These are phyloP conservation scores for Lasiurus borealis DNA, from an alignment of 2,113 vertebrate species.

Conservation along the genomic window DNA sequence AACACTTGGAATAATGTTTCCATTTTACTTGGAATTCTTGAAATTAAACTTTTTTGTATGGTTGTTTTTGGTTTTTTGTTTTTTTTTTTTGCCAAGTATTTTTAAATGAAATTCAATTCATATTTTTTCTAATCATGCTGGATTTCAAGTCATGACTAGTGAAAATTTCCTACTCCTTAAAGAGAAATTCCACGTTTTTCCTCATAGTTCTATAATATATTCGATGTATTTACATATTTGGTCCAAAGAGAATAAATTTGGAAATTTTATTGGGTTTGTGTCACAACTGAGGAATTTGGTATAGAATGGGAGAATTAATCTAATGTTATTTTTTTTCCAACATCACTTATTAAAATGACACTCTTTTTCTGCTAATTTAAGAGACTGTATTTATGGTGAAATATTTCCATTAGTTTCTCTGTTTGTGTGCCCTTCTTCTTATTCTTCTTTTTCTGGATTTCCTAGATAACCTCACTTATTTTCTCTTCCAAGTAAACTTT, in stretches of 20 bases:
- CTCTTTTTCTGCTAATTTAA: not conserved
- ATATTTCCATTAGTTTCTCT: not conserved
- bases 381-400: not conserved
- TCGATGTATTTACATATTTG: not conserved
- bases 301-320: not conserved
- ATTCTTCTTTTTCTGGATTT: not conserved
- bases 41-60: not conserved
- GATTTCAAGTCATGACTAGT: not conserved
- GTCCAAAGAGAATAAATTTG: not conserved
- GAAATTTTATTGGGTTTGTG: not conserved
- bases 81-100: not conserved
- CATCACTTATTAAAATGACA: not conserved
- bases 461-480: not conserved
- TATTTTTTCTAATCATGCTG: not conserved
- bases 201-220: not conserved
- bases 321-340: not conserved
- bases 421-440: not conserved
- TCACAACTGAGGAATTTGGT: not conserved
- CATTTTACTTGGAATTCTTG: not conserved
- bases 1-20: not conserved
- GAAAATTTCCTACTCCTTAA: not conserved
- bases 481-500: not conserved
- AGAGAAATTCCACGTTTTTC: not conserved
- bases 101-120: not conserved
- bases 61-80: slow-evolving; percentile 25